Conservation (phyloP, 1,140 invertebrate species). For the Carcinoscorpius rotundicauda region DNA sequence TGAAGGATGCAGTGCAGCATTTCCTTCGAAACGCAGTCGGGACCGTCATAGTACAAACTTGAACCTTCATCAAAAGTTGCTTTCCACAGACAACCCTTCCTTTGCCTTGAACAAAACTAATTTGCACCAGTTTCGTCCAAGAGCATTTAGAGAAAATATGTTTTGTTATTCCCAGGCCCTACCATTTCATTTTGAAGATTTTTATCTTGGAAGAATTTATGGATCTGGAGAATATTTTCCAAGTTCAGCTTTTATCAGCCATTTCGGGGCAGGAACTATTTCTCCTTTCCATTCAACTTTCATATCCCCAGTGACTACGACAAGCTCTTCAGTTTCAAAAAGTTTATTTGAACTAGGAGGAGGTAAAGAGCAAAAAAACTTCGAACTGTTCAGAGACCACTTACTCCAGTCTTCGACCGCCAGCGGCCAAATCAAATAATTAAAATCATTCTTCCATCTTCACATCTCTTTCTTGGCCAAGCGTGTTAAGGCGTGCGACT, state of each 20-base stretch:
- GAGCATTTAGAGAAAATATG: conserved; percentile 53
- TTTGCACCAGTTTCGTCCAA: conserved; percentile 33
- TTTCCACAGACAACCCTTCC: conserved; percentile 44
- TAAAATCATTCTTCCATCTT: conserved; percentile 30
- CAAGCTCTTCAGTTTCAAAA: not conserved
- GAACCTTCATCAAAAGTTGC: conserved; percentile 75
- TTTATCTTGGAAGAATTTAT: conserved; percentile 36
- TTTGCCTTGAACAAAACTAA: conserved; percentile 28
- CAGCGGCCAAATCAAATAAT: not conserved
- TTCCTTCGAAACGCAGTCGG: conserved; percentile 81
- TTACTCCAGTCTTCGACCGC: not conserved
- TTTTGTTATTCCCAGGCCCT: conserved; percentile 52
- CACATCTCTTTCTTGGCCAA: conserved; percentile 20
- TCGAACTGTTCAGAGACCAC: not conserved
- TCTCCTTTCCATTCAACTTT: conserved; percentile 19
- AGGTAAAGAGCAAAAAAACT: not conserved
- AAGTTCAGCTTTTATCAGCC: conserved; percentile 25
- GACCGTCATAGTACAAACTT: conserved; percentile 86
- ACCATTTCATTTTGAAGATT: conserved; percentile 40
- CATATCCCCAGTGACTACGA: conserved; percentile 10
- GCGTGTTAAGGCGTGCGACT: too few species aligned
- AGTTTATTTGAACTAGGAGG: not conserved
- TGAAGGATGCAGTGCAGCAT: conserved; percentile 89
- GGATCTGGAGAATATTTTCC: conserved; percentile 10
- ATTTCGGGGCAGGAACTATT: conserved; percentile 1